Evolutionary conservation across 23 tunicate genomes (phyloP).

Genomic region (Styela clava): DNA sequence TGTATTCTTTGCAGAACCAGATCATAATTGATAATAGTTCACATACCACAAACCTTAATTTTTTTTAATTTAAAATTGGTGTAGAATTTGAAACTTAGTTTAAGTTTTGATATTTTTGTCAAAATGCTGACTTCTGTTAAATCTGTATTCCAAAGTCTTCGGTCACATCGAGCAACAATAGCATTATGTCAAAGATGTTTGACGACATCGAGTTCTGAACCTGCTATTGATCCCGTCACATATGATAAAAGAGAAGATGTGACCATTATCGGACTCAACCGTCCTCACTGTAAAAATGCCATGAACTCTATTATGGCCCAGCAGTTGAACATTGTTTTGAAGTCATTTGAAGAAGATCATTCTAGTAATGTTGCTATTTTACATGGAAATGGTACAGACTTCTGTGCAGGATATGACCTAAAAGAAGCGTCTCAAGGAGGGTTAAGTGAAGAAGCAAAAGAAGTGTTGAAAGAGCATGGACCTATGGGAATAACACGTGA

Average conservation of each 20-base stretch:
- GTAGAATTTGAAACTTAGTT: no score
- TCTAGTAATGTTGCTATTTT: conserved; percentile 65
- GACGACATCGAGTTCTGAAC: conserved; percentile 28
- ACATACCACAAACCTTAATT: no score
- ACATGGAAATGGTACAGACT: conserved; percentile 72
- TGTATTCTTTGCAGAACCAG: no score
- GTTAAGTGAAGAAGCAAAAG: conserved; percentile 33
- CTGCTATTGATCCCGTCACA: conserved; percentile 67
- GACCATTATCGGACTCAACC: conserved; percentile 69
- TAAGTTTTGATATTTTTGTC: no score
- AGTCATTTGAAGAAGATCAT: conserved; percentile 69
- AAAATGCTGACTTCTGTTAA: no score
- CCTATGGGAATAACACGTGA: conserved; percentile 75
- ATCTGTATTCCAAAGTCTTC: no score
- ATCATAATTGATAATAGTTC: no score
- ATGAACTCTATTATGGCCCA: conserved; percentile 72
- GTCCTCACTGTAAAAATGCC: conserved; percentile 59
- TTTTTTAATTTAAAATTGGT: no score
- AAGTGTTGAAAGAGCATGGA: conserved; percentile 40
- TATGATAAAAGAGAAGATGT: conserved; percentile 67
- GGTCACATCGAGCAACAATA: no score
- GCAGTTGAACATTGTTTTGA: conserved; percentile 56
- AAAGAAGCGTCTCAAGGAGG: conserved; percentile 43
- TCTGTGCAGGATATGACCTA: conserved; percentile 83
- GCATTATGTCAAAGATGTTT: neutral